Base-by-base conservation (phyloP, 2,888 invertebrate species). In the Heliconius aoede region DNA sequence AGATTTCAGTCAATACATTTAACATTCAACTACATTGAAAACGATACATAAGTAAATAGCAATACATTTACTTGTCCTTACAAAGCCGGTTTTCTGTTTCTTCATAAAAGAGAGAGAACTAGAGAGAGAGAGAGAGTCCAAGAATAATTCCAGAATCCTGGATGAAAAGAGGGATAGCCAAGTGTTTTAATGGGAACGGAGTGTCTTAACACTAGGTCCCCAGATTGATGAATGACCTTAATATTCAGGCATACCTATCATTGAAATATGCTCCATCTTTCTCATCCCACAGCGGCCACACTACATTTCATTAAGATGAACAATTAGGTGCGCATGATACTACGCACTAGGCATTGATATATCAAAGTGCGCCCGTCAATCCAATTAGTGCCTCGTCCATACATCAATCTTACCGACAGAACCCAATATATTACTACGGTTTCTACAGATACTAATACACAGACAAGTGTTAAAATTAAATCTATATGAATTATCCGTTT, bases 291-390 rank as follows among this genome's bases (percentile, higher is more conserved):
- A 30, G 0, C 11, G 15, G 1, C 21, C 11, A 18, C 24, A 18
- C 3, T 24, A 55, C 24, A 71, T 58, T 32, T 60, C 32, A 72
- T 58, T 55, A 69, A 5, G 36, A 58, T 18, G 24, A 60, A 58
- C 72, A 40, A 72, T 72, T 72, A 72, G 72, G 58, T 60, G 58
- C 11, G 58, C 15, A 11, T 32, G 15, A 55, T 55, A 40, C 46
- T 46, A 72, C 32, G 58, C 32, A 60, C 72, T 72, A 40, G 36
- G 36, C 58, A 60, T 72, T 72, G 72, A 72, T 60, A 58, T 72
- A 72, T 72, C 72, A 72, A 72, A 72, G 72, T 30, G 51, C 18
- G 60, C 24, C 72, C 72, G 72, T 72, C 72, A 72, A 72, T 72
- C 72, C 72, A 72, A 72, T 72, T 72, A 72, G 72, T 40, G 72